Conservation (phyloP, 2,888 invertebrate genomes). For the Tiliacea citrago region DNA sequence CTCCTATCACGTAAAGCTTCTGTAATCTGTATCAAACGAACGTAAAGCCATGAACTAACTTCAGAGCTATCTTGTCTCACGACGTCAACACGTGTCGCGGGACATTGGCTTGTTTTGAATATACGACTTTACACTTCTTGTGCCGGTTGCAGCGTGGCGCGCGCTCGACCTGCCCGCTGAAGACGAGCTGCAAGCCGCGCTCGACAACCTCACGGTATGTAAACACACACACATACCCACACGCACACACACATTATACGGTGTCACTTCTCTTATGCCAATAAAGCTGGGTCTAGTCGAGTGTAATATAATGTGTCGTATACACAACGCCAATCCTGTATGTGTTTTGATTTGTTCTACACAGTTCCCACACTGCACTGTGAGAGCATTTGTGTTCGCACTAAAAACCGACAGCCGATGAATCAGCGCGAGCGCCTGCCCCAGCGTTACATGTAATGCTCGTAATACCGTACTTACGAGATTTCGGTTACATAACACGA, state of each 20-base stretch:
- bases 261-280: background rate
- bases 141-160: slow-evolving; percentile 2
- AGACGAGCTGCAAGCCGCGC: slow-evolving; percentile 26
- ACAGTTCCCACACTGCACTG: too few species aligned
- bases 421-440: too few species aligned
- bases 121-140: background rate
- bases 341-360: too few species aligned
- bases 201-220: slow-evolving; percentile 35
- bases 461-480: too few species aligned
- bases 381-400: too few species aligned
- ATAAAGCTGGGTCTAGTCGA: background rate
- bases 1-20: background rate
- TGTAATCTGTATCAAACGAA: background rate
- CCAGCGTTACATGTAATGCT: too few species aligned
- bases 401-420: too few species aligned
- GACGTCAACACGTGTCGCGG: background rate
- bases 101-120: background rate
- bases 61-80: background rate
- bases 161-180: slow-evolving; percentile 16
- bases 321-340: too few species aligned
- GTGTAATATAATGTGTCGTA: too few species aligned
- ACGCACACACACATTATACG: too few species aligned
- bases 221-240: background rate
- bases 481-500: too few species aligned
- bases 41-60: background rate